Conservation (phyloP, 2,113 vertebrate genomes). For the Labeo rohita region DNA sequence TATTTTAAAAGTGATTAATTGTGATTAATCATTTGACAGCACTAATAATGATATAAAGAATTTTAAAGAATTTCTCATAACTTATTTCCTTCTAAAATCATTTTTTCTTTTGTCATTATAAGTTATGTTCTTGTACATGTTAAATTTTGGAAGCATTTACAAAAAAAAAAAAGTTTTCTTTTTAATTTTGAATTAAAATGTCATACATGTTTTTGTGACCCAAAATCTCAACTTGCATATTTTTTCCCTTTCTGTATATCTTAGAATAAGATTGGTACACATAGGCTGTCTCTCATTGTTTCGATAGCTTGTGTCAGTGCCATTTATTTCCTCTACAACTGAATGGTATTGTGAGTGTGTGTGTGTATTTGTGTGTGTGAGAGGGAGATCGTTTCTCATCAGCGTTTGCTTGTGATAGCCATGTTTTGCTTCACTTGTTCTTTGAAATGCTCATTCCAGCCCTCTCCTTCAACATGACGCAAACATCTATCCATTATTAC, state of each 20-base stretch:
- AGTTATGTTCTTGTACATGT: no score
- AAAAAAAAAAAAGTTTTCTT: no score
- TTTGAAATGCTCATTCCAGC: conserved; percentile 18
- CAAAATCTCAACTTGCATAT: neutral
- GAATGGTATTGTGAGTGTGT: neutral
- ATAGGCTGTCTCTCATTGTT: neutral
- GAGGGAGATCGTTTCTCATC: conserved; percentile 8
- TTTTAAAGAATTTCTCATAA: no score
- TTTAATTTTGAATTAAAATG: no score
- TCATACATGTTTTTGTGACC: neutral
- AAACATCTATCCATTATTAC: neutral
- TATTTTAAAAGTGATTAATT: no score
- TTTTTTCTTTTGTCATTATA: no score
- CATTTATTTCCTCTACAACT: neutral
- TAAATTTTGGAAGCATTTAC: no score
- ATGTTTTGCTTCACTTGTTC: neutral
- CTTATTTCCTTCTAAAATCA: no score
- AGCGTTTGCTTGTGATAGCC: conserved; percentile 3
- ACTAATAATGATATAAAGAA: no score
- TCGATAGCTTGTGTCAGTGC: conserved; percentile 5
- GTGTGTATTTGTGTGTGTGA: neutral
- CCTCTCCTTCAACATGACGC: conserved; percentile 13
- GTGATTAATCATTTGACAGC: no score
- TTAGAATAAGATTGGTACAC: neutral
- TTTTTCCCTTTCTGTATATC: neutral